A percentile compares a stretch with the other conserved stretches of the same genome.
Evolutionary conservation across 2,888 invertebrate genomes (phyloP).

Genomic region (Xanthorhoe designata): DNA sequence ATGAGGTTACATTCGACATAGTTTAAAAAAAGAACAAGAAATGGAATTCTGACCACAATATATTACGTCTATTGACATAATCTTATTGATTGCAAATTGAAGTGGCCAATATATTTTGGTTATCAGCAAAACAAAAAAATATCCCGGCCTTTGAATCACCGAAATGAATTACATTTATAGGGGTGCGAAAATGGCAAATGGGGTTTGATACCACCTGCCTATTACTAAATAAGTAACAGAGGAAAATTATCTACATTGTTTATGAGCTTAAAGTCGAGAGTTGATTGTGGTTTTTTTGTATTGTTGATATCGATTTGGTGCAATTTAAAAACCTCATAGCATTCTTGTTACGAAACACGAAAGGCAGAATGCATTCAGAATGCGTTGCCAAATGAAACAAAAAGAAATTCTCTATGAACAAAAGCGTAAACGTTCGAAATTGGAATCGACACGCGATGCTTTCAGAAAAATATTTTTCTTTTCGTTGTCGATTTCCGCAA

Average conservation of each 20-base stretch:
- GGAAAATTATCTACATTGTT: slow-evolving; percentile 7
- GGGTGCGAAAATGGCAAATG: slow-evolving; percentile 28
- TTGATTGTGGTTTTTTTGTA: slow-evolving; percentile 20
- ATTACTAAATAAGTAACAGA: neutral
- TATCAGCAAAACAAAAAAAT: slow-evolving; percentile 33
- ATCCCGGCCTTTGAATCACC: slow-evolving; percentile 22
- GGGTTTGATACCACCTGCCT: slow-evolving; percentile 42
- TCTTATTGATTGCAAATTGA: slow-evolving; percentile 28
- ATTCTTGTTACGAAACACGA: neutral
- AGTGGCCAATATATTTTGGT: slow-evolving; percentile 29
- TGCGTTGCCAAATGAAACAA: slow-evolving; percentile 18
- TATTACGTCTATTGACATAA: slow-evolving; percentile 11
- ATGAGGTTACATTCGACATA: neutral
- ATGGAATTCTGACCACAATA: slow-evolving; percentile 1
- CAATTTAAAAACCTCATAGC: slow-evolving; percentile 6
- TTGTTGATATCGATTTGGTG: slow-evolving; percentile 29
- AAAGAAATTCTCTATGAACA: slow-evolving; percentile 19
- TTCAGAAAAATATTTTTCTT: slow-evolving; percentile 4
- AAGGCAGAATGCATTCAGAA: neutral
- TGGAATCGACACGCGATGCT: slow-evolving; percentile 32
- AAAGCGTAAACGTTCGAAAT: slow-evolving; percentile 28
- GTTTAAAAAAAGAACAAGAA: neutral
- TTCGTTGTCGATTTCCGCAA: slow-evolving; percentile 16
- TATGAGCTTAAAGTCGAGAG: slow-evolving; percentile 10
- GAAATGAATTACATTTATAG: slow-evolving; percentile 22